These are phyloP conservation scores for Dasypolia templi DNA, from an alignment of 2,888 invertebrate genomes.

Conservation along the genomic window DNA sequence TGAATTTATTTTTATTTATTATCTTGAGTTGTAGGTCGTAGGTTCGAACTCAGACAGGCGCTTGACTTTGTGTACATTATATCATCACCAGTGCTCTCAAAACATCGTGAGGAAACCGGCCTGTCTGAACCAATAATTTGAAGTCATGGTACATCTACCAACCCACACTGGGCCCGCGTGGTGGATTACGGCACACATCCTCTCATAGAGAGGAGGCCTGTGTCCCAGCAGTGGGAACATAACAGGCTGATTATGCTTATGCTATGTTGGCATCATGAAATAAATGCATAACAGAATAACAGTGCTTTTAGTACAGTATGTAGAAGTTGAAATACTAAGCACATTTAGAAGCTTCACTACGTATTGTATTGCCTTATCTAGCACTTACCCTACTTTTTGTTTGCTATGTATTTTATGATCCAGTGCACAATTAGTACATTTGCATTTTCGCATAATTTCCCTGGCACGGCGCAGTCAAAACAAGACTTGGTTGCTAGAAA, in stretches of 20 bases:
- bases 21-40: no score
- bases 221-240: no score
- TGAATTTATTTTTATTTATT: conserved; percentile 18
- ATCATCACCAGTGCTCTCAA: no score
- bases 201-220: no score
- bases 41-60: no score
- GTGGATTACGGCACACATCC: no score
- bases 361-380: conserved; percentile 28
- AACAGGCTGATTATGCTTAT: no score
- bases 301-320: not conserved
- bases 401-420: conserved; percentile 17
- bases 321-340: not conserved
- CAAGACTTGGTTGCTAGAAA: not conserved
- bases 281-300: not conserved
- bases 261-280: not conserved
- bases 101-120: no score
- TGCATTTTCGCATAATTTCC: conserved; percentile 28
- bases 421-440: conserved; percentile 32
- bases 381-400: conserved; percentile 34
- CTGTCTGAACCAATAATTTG: no score
- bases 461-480: not conserved
- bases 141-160: no score
- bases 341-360: conserved; percentile 6
- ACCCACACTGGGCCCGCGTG: no score
- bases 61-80: no score